phyloP scores from a whole-genome alignment of 2,113 vertebrate genomes.

The Bufo gargarizans region DNA sequence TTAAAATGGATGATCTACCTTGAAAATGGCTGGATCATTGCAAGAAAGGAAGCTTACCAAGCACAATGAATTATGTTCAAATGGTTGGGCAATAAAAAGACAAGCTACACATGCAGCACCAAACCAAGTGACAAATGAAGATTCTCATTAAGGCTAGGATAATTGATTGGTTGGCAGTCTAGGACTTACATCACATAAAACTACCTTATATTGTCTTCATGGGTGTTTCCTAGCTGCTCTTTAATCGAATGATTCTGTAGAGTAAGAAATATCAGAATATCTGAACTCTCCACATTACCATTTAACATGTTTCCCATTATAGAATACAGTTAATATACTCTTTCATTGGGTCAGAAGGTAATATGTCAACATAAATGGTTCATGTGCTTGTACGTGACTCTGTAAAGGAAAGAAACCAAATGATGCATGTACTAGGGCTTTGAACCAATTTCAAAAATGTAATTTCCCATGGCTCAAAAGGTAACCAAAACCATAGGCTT shows the following conservation, averaged over 20 bases:
- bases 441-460: background rate
- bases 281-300: background rate
- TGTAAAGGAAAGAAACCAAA: background rate
- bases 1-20: slow-evolving; percentile 2
- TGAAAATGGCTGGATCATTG: background rate
- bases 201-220: background rate
- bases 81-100: slow-evolving; percentile 22
- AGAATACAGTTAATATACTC: background rate
- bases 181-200: background rate
- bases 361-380: background rate
- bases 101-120: slow-evolving; percentile 3
- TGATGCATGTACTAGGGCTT: background rate
- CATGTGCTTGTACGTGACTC: background rate
- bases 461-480: background rate
- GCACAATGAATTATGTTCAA: slow-evolving; percentile 6
- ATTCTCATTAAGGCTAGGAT: background rate
- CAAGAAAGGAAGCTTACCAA: background rate
- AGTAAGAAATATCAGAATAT: background rate
- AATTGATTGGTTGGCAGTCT: background rate
- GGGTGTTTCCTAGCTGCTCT: background rate
- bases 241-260: background rate
- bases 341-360: background rate
- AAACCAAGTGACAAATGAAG: background rate
- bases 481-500: background rate
- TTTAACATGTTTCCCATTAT: slow-evolving; percentile 4